Percentiles rank a stretch among this genome's conserved stretches.
These are phyloP conservation scores for Edolisoma coerulescens DNA, from an alignment of 2,113 vertebrate species.

Conservation along the genomic window DNA sequence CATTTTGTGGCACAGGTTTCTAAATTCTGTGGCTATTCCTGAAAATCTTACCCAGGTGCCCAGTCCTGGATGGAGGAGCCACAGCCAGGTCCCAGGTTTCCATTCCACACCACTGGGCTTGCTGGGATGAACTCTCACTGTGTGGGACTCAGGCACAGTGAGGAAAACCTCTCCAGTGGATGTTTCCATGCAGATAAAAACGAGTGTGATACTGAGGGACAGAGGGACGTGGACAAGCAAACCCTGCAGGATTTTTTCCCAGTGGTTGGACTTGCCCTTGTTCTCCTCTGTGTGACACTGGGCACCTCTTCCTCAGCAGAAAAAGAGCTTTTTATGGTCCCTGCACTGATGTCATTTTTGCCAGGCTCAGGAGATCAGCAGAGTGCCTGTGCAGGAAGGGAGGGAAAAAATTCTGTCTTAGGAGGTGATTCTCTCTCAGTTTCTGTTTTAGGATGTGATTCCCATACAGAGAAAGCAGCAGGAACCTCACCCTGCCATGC, in stretches of 20 bases:
- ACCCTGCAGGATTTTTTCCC: neutral
- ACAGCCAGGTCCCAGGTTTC: neutral
- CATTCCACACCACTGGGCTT: neutral
- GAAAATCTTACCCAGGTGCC: neutral
- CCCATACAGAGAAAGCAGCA: neutral
- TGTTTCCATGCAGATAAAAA: neutral
- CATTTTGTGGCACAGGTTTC: neutral
- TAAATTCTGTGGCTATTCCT: neutral
- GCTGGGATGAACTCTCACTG: neutral
- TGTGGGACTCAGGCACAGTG: neutral
- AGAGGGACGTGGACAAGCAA: neutral
- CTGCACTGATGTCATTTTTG: neutral
- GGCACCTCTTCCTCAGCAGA: neutral
- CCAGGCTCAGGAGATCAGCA: neutral
- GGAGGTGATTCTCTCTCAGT: neutral
- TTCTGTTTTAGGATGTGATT: neutral
- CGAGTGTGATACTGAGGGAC: accelerated
- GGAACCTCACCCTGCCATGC: neutral
- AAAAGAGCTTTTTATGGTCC: neutral
- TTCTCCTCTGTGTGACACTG: neutral
- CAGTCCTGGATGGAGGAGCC: neutral
- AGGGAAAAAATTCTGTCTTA: neutral
- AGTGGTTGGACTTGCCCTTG: neutral
- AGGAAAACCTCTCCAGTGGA: neutral
- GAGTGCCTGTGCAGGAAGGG: neutral